Evolutionary conservation across 2,888 invertebrate species (phyloP).

Genomic region (Ecliptopera silaceata): DNA sequence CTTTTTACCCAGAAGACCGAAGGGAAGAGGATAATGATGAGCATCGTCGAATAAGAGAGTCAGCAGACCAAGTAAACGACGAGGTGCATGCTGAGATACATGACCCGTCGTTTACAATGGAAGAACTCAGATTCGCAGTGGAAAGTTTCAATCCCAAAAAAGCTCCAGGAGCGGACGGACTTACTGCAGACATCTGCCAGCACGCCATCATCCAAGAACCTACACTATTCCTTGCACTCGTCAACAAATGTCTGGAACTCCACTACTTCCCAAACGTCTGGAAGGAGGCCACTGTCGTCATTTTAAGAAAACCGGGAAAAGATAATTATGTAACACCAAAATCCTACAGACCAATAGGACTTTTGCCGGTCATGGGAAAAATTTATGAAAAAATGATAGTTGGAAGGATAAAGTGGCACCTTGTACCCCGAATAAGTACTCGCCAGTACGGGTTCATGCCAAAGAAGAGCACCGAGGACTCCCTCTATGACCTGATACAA

Average conservation of each 20-base stretch:
- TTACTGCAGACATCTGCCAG: constrained; percentile 18
- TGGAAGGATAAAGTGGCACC: too few species aligned
- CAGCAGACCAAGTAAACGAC: constrained; percentile 10
- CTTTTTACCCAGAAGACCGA: constrained; percentile 22
- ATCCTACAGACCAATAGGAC: too few species aligned
- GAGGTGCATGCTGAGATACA: background rate
- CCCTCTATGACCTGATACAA: too few species aligned
- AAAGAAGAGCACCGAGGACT: too few species aligned
- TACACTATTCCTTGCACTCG: constrained; percentile 3
- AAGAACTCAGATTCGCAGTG: constrained; percentile 15
- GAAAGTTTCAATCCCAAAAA: constrained; percentile 30
- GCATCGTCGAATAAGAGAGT: constrained; percentile 8
- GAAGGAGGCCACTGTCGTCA: too few species aligned
- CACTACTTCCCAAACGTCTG: constrained; percentile 25
- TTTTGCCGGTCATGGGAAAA: too few species aligned
- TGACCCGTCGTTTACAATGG: constrained; percentile 31
- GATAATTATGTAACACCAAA: too few species aligned
- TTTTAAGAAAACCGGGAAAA: too few species aligned
- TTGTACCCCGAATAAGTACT: too few species aligned
- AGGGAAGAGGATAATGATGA: constrained; percentile 2
- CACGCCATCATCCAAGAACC: constrained; percentile 27
- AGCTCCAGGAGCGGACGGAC: constrained; percentile 25
- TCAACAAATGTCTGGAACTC: constrained; percentile 31
- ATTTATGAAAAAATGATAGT: too few species aligned
- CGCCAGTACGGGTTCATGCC: too few species aligned